Evolutionary conservation across 1,140 invertebrate species (phyloP).

Genomic region (Drosophila lacteicornis): DNA sequence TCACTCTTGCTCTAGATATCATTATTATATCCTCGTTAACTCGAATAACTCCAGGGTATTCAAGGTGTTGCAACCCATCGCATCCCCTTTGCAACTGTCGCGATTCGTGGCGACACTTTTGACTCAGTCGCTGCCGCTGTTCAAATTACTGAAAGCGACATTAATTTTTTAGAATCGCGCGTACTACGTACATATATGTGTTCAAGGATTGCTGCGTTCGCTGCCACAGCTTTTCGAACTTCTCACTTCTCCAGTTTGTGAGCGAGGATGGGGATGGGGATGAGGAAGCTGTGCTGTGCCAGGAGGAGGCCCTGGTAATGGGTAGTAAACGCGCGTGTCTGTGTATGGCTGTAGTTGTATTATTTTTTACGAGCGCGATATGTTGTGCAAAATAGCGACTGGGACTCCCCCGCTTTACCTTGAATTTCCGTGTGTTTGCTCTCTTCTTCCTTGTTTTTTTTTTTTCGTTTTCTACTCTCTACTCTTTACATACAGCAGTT

Average conservation of each 20-base stretch:
- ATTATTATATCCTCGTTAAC: too few relatives aligned
- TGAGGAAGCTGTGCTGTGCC: too few relatives aligned
- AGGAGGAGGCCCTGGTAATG: constrained; percentile 35
- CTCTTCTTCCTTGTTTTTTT: background rate
- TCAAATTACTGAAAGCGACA: constrained; percentile 81
- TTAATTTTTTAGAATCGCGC: constrained; percentile 83
- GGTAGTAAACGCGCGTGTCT: constrained; percentile 72
- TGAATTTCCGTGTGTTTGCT: constrained; percentile 31
- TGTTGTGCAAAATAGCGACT: constrained; percentile 78
- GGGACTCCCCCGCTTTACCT: constrained; percentile 5
- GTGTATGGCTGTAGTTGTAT: constrained; percentile 78
- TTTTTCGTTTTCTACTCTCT: background rate
- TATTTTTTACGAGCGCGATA: constrained; percentile 84
- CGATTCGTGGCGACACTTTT: constrained; percentile 11
- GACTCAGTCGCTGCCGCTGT: constrained; percentile 38
- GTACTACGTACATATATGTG: constrained; percentile 52
- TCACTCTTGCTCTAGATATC: too few relatives aligned
- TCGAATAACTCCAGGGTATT: background rate
- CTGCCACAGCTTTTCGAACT: background rate
- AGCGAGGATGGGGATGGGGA: background rate
- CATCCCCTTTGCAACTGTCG: background rate
- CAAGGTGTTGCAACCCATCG: background rate
- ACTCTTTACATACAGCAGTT: constrained; percentile 20
- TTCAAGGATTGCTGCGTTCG: constrained; percentile 12
- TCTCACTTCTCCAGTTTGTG: background rate